phyloP scores from a whole-genome alignment of 2,797 vertebrate species.

The Sardinella longiceps region DNA sequence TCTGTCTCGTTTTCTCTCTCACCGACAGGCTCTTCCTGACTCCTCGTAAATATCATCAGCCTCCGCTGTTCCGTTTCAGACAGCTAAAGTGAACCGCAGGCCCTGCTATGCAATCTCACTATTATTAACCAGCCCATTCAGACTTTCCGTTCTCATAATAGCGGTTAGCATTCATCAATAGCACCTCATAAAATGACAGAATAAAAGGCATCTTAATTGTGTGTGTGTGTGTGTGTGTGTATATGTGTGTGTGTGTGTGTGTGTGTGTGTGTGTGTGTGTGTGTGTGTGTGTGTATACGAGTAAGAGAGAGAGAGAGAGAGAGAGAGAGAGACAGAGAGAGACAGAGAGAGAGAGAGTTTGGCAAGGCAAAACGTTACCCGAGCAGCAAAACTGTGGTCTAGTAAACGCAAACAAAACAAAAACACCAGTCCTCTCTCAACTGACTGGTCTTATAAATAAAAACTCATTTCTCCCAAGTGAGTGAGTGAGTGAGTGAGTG shows the following conservation, averaged over 20 bases:
- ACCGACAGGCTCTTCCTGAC: background rate
- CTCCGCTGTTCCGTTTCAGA: background rate
- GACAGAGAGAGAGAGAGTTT: background rate
- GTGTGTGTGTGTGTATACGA: background rate
- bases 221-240: conserved; percentile 30
- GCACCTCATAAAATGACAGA: conserved; percentile 22
- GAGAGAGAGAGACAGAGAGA: background rate
- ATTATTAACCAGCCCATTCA: conserved; percentile 22
- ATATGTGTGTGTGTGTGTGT: conserved; percentile 13
- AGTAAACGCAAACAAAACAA: background rate
- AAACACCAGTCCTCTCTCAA: conserved; percentile 1
- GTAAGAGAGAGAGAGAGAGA: background rate
- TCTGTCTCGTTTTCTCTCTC: background rate
- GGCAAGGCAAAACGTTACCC: conserved; percentile 8
- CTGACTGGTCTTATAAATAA: background rate
- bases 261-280: conserved; percentile 9
- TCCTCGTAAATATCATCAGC: conserved; percentile 16
- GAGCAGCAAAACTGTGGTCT: conserved; percentile 18
- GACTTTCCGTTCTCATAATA: conserved; percentile 24
- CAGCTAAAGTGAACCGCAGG: background rate
- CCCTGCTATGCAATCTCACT: background rate
- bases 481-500: background rate
- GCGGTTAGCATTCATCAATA: conserved; percentile 25
- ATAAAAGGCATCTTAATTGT: conserved; percentile 18
- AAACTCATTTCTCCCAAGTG: background rate